A percentile compares a stretch with the other conserved stretches of the same genome.
Conservation (phyloP, 1,140 invertebrate species). For the Harlomillsia oculata region DNA sequence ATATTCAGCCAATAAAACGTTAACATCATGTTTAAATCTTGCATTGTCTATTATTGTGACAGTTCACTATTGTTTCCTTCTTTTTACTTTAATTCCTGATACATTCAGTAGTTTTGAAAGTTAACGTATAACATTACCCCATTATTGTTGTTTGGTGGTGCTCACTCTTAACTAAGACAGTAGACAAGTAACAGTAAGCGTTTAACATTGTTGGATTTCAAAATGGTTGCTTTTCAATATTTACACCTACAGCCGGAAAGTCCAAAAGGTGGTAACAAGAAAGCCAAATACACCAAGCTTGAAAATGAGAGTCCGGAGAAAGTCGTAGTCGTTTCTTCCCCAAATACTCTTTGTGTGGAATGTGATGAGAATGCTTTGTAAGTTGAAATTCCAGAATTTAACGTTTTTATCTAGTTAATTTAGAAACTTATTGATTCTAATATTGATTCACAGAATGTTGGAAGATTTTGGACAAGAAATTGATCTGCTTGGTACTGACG, state of each 20-base stretch:
- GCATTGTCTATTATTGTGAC: no score
- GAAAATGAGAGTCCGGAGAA: slow-evolving; percentile 36
- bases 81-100: no score
- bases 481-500: slow-evolving; percentile 32
- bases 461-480: slow-evolving; percentile 36
- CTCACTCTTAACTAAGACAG: no score
- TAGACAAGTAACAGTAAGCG: no score
- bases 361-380: slow-evolving; percentile 36
- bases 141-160: no score
- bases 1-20: no score
- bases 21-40: no score
- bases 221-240: slow-evolving; percentile 1
- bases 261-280: slow-evolving; percentile 32
- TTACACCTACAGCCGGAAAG: slow-evolving; percentile 30
- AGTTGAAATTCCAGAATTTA: slow-evolving; percentile 4
- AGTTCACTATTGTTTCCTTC: no score
- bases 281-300: slow-evolving; percentile 34
- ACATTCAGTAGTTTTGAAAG: no score
- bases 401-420: not conserved
- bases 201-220: not conserved
- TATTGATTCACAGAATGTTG: slow-evolving; percentile 27
- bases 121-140: no score
- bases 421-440: no score
- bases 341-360: slow-evolving; percentile 35
- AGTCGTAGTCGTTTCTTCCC: slow-evolving; percentile 32